These are phyloP conservation scores for Atta cephalotes DNA, from an alignment of 1,140 invertebrate species.

Conservation along the genomic window DNA sequence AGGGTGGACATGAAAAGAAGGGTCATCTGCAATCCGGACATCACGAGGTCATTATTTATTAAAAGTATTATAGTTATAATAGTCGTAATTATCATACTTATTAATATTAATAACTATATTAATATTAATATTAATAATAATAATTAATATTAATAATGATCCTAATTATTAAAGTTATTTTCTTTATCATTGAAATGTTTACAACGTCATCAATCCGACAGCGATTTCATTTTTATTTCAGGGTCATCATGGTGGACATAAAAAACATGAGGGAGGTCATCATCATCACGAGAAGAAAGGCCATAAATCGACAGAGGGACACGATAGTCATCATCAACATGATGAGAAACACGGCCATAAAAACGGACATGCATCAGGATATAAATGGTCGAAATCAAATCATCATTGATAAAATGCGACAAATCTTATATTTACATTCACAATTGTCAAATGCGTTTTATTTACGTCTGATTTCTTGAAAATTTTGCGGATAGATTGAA, in stretches of 20 bases:
- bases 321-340: conserved; percentile 86
- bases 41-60: conserved; percentile 80
- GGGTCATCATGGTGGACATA: conserved; percentile 87
- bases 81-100: too few species aligned
- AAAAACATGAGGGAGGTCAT: conserved; percentile 86
- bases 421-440: neutral
- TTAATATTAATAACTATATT: too few species aligned
- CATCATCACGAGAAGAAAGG: conserved; percentile 87
- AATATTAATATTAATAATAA: too few species aligned
- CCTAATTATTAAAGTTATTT: neutral
- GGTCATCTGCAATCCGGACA: conserved; percentile 85
- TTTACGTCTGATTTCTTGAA: neutral
- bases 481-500: neutral
- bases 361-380: conserved; percentile 84
- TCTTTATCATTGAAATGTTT: neutral
- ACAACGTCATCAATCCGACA: neutral
- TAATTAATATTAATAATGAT: too few species aligned
- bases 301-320: conserved; percentile 86
- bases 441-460: neutral
- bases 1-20: conserved; percentile 85
- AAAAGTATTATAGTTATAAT: neutral
- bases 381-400: conserved; percentile 87
- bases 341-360: conserved; percentile 84
- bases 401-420: conserved; percentile 21
- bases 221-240: conserved; percentile 51